These are phyloP conservation scores for Callyntrura guangdongensis DNA, from an alignment of 2,888 invertebrate genomes.

Conservation along the genomic window DNA sequence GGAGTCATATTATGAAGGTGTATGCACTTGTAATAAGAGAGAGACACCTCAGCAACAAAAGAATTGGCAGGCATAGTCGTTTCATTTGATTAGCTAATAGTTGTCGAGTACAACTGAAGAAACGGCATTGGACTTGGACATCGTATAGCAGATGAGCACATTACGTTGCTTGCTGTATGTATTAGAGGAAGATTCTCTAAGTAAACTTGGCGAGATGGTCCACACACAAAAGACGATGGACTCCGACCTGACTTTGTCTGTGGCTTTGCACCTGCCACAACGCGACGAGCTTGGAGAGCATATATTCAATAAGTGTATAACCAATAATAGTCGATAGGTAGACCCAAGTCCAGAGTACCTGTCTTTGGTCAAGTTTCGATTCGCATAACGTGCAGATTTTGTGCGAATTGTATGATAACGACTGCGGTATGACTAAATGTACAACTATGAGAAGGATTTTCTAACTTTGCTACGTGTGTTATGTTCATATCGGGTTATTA, in stretches of 20 bases:
- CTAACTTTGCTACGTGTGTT: background rate
- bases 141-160: background rate
- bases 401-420: conserved; percentile 24
- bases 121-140: background rate
- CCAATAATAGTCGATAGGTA: background rate
- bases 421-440: background rate
- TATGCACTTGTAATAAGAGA: background rate
- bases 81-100: conserved; percentile 17
- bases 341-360: background rate
- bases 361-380: background rate
- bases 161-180: background rate
- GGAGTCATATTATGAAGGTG: background rate
- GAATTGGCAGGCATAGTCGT: background rate
- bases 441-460: conserved; percentile 4
- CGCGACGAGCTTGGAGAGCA: background rate
- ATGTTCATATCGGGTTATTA: background rate
- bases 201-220: background rate
- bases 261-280: background rate
- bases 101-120: background rate
- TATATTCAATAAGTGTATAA: background rate
- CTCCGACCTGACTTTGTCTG: background rate
- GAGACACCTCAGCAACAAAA: conserved; percentile 3
- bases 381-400: conserved; percentile 12
- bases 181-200: background rate
- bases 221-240: background rate